Conservation (phyloP, 2,797 vertebrate genomes). For the Galaxias olidus region DNA sequence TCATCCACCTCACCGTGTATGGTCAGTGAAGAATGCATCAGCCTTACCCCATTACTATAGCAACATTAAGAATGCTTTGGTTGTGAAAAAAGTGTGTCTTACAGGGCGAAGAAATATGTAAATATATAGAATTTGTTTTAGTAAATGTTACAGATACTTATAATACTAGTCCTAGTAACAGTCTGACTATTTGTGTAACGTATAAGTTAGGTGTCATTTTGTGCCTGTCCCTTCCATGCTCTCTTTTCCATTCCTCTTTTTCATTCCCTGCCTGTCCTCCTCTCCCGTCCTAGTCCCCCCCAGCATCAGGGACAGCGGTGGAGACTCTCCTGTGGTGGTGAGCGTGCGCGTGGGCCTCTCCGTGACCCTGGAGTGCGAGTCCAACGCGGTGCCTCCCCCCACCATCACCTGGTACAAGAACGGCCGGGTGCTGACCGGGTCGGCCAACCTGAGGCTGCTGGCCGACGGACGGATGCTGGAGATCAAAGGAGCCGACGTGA, state of each 20-base stretch:
- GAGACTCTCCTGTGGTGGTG: constrained; percentile 79
- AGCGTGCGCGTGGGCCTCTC: constrained; percentile 79
- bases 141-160: no score
- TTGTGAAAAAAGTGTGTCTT: no score
- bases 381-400: constrained; percentile 90
- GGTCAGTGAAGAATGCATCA: constrained; percentile 72
- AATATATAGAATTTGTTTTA: no score
- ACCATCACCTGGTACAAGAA: constrained; percentile 95
- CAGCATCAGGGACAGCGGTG: constrained; percentile 83
- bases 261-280: neutral
- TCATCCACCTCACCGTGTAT: constrained; percentile 85
- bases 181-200: no score
- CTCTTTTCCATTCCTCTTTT: neutral
- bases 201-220: no score
- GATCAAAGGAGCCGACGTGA: constrained; percentile 86
- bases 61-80: neutral
- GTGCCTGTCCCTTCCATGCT: neutral
- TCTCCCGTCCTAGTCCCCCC: constrained; percentile 82
- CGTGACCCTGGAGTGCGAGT: constrained; percentile 85
- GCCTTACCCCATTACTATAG: neutral
- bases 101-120: no score
- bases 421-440: constrained; percentile 74
- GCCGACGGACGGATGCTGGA: constrained; percentile 80
- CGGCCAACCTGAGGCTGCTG: constrained; percentile 72
- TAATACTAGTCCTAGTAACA: no score